Base-by-base conservation (phyloP, 53 echinoderm and acorn worm genomes). In the Zoroaster sp. region DNA sequence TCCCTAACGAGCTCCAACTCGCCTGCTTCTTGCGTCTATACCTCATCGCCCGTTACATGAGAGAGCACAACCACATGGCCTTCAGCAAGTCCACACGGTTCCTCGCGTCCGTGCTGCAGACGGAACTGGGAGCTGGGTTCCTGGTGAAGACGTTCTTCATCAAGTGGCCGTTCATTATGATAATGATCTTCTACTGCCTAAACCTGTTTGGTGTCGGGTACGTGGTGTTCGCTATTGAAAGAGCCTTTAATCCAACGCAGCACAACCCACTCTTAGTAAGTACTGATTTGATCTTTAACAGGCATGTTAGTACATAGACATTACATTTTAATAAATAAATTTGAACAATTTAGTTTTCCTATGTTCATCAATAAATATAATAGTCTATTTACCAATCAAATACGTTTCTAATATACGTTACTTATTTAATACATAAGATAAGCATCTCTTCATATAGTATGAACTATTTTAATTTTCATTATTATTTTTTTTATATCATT, bases 201-300 rank as follows among this genome's bases (percentile, higher is more conserved):
- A 86, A 92, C 66, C 68, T 92, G 37, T 75, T 92, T 54, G 93
- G 89, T 8, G 89, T 89, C 33, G 93, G 93, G 35, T 92, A 92
- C 47, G 69, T 89, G 10, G 93, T 89, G 40, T 92, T 83, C 75
- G 83, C 93, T 17, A 83, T 89, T 67, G 93, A 92, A 66, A 77
- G 93, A 15, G 14, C 72, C 12, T 54, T 65, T 40, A 83, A 25
- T 15, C 88, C 89, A 12, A 41, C 23, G 63, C 74, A 92, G 23
- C 74, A 80, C 52, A 92, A 88, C 47, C 23, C 73, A 13, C 46
- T 92, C 2, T 38, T 47, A 66, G 92, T 88, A 74, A 51, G 88
- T 31, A 23, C 77, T 42, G 53, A 38, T 23, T 40, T 43, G 6
- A 13, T 70, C n/a, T 36, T 5, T 33, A 33, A 23, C 14, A 6